Evolutionary conservation across 2,888 invertebrate genomes (phyloP), one percentile per base, ranked within the genome.

Genomic region (Philopedon plagiatum): DNA sequence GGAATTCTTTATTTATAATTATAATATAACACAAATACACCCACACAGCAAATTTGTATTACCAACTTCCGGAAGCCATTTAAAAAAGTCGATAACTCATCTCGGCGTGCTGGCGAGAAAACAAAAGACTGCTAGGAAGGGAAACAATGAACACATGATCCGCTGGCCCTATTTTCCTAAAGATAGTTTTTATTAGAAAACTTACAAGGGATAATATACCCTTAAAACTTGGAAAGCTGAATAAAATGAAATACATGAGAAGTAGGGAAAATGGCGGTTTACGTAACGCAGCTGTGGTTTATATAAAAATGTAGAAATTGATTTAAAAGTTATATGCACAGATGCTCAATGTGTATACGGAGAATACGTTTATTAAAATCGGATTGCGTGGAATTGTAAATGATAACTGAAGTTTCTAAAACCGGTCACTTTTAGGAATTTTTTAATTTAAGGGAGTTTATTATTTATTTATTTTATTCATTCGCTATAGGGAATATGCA

Each of bases 171-270:
- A 71, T 71, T 71, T 71, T 71, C 71, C 49, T 64, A 66, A 66
- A 46, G 63, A 63, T 65, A 68, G 72, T 72, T 72, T 72, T 72
- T 68, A 72, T 72, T 49, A 57, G 67, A 68, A 72, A 72, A 72
- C 62, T 72, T 72, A 39, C 60, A 18, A 46, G 39, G 57, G 65
- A 65, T 65, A 70, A 63, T 60, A 70, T 26, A 29, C 23, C 29
- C 29, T 68, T 61, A 54, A 54, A 39, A 44, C 54, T 26, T 8
- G 34, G 29, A 62, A 60, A 41, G 54, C 41, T 8, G 62, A 54
- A 54, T 54, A 15, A 49, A 39, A 32, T 61, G 61, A 51, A 61
- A 54, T 37, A 54, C 29, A 15, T 9, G 3, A 5, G n/a, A 54
- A 39, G 19, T 23, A 13, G 39, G 13, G 18, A 41, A 39, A 41